Conservation (phyloP, 1,140 invertebrate genomes). For the Pseudomyrmex cubaensis region DNA sequence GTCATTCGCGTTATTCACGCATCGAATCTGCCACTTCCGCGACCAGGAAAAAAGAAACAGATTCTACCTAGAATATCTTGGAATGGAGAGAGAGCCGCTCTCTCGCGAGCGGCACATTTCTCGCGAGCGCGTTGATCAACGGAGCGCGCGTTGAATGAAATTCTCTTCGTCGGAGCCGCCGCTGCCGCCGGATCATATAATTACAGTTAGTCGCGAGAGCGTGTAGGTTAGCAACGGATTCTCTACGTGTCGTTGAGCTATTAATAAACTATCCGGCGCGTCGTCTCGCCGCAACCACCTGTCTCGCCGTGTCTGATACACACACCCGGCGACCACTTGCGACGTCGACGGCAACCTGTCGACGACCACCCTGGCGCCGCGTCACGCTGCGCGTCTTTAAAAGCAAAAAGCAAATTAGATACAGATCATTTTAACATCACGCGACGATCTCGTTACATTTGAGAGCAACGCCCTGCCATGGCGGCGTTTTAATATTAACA, state of each 20-base stretch:
- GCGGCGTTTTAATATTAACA: background rate
- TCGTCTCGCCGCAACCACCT: slow-evolving; percentile 67
- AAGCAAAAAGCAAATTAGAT: background rate
- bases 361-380: slow-evolving; percentile 19
- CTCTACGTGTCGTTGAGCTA: slow-evolving; percentile 55
- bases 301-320: slow-evolving; percentile 25
- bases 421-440: background rate
- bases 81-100: too few species aligned
- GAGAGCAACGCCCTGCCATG: slow-evolving; percentile 75
- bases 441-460: background rate
- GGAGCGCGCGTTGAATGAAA: too few species aligned
- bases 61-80: too few species aligned
- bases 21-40: background rate
- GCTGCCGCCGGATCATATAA: too few species aligned
- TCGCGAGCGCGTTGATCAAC: background rate
- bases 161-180: too few species aligned
- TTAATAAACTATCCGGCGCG: slow-evolving; percentile 63
- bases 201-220: background rate
- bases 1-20: background rate
- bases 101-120: background rate
- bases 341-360: slow-evolving; percentile 77
- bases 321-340: slow-evolving; percentile 66
- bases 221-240: slow-evolving; percentile 63
- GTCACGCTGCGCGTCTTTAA: background rate
- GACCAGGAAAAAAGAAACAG: background rate